Conservation (phyloP, 2,888 invertebrate genomes). For the Scelioninae gen. 2 region DNA sequence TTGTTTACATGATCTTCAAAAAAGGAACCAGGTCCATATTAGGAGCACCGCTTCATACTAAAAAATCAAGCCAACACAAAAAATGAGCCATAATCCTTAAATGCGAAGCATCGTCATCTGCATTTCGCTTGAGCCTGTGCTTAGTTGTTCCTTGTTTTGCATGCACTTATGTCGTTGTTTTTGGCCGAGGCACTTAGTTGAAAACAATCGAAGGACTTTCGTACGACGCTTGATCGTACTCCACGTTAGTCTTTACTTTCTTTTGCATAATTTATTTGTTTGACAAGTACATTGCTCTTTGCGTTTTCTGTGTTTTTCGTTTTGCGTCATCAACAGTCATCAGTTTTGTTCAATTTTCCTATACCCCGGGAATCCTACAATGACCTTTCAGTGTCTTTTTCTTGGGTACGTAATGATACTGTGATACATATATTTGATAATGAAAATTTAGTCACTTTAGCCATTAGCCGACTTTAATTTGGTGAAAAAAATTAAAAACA, state of each 20-base stretch:
- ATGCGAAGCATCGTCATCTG: constrained; percentile 60
- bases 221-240: constrained; percentile 20
- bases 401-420: constrained; percentile 36
- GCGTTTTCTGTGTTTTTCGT: constrained; percentile 45
- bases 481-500: constrained; percentile 12
- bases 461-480: constrained; percentile 23
- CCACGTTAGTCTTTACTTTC: constrained; percentile 28
- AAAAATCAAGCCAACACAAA: constrained; percentile 20
- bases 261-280: constrained; percentile 33
- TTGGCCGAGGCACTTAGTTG: constrained; percentile 17
- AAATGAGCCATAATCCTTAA: constrained; percentile 61
- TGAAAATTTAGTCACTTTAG: constrained; percentile 26
- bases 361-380: neutral
- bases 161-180: constrained; percentile 57
- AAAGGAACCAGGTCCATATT: too few species aligned
- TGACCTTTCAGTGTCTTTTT: constrained; percentile 20
- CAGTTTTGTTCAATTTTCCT: constrained; percentile 41
- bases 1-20: too few species aligned
- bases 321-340: constrained; percentile 46
- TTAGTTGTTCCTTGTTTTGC: constrained; percentile 62
- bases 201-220: constrained; percentile 63
- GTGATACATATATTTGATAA: constrained; percentile 3
- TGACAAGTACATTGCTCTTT: constrained; percentile 17
- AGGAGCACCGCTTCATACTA: constrained; percentile 51
- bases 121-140: constrained; percentile 64